Evolutionary conservation across 2,113 vertebrate species (phyloP).

Genomic region (Neomonachus schauinslandi): DNA sequence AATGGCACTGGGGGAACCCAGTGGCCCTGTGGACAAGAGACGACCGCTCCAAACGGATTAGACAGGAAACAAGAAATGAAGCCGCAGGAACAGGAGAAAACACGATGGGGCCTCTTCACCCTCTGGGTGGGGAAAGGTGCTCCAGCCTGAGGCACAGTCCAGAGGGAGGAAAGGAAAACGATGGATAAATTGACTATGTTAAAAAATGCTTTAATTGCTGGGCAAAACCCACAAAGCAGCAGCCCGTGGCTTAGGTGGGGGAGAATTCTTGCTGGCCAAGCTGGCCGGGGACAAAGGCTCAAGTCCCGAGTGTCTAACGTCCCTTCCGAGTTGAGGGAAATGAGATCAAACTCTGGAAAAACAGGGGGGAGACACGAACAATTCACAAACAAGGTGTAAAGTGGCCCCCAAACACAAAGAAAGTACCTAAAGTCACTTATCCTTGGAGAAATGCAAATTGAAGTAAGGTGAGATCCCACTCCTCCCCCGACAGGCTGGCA

Average conservation of each 20-base stretch:
- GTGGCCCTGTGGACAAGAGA: background rate
- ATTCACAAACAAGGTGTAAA: background rate
- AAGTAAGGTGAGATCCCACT: background rate
- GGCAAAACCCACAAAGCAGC: background rate
- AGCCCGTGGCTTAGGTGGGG: background rate
- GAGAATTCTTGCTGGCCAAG: no score
- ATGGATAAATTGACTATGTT: background rate
- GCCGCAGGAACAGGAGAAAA: background rate
- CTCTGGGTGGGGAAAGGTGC: background rate
- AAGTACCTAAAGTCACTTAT: background rate
- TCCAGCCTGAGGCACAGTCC: background rate
- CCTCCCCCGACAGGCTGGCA: background rate
- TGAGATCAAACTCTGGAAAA: background rate
- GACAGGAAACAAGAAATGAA: background rate
- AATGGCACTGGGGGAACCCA: background rate
- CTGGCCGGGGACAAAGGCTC: background rate
- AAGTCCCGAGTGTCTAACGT: fast-evolving
- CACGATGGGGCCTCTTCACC: background rate
- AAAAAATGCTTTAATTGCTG: background rate
- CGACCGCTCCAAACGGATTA: background rate
- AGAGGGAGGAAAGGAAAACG: background rate
- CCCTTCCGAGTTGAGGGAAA: background rate
- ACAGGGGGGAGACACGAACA: background rate
- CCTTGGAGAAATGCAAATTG: background rate
- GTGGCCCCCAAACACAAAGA: background rate